Evolutionary conservation across 2,797 vertebrate genomes (phyloP), one percentile per base, ranked within the genome.

Genomic region (Allochrocebus solatus): DNA sequence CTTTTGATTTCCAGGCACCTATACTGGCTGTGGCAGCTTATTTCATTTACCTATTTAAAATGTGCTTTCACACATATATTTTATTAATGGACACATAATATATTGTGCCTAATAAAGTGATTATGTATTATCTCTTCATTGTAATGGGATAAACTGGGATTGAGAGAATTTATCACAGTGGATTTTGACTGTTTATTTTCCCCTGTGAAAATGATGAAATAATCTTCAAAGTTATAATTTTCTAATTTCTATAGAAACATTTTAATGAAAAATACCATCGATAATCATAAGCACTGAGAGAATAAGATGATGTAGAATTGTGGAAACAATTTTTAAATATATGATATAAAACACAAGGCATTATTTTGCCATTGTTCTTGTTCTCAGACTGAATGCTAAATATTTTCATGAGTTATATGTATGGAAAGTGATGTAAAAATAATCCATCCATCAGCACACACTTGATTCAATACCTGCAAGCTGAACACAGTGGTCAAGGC

Each of bases 321-420:
- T 90, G 7, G 76, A 50, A 81, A 55, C 12, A 89, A 57, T 80
- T 89, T 97, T 92, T 41, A 80, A 57, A 89, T 84, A 72, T 43
- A 6, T 67, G 1, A 30, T 72, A 36, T 53, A 61, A 64, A 95
- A 91, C 70, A 48, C 2, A 64, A 75, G n/a, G 5, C 30, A 90
- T 55, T 70, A 50, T 89, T 79, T 91, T 88, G 46, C 78, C 43
- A 88, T 50, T 95, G 16, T 82, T 67, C 81, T 17, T 84, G 13
- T 89, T 61, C 8, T 80, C 93, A 72, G 78, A 46, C 78, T 79
- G 33, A 67, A 82, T 83, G 24, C 6, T 92, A 57, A 75, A 4
- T 57, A 88, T 92, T 86, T 87, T 95, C 9, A 19, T n/a, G n/a
- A 36, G n/a, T 90, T 90, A 57, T 7, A 5, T 75, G 78, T 93